A percentile compares a stretch with the other conserved stretches of the same genome.
phyloP scores from a whole-genome alignment of 2,797 vertebrate genomes.

The Falco peregrinus region DNA sequence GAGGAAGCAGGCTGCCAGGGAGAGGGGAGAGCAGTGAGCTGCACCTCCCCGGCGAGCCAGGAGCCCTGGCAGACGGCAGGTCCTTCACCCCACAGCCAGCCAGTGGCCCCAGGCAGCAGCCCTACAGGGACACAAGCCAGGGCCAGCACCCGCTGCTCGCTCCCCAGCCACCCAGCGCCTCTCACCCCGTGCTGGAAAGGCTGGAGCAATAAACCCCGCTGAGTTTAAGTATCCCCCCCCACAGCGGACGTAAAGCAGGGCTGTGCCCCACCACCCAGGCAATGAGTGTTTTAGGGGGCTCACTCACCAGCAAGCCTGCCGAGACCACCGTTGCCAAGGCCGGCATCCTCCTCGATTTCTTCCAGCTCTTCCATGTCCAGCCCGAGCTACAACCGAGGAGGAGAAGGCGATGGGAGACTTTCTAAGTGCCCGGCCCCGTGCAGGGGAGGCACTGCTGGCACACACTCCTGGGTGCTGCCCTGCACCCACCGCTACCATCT shows the following conservation, averaged over 20 bases:
- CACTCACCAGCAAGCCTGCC: conserved; percentile 92
- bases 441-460: background rate
- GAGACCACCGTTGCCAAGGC: conserved; percentile 95
- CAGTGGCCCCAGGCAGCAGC: background rate
- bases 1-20: conserved; percentile 78
- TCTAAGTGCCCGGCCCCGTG: rapidly evolving
- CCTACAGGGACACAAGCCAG: background rate
- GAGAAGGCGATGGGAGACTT: background rate
- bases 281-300: rapidly evolving
- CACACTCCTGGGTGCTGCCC: background rate
- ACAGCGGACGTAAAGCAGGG: rapidly evolving
- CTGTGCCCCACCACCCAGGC: background rate
- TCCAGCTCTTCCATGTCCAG: conserved; percentile 98
- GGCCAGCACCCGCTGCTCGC: background rate
- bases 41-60: rapidly evolving
- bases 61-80: background rate
- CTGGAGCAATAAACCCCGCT: background rate
- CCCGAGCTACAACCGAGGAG: conserved; percentile 79
- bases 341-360: conserved; percentile 96
- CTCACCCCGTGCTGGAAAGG: background rate
- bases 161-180: background rate
- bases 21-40: background rate
- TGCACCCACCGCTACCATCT: rapidly evolving
- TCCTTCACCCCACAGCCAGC: background rate
- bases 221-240: background rate